phyloP scores from a whole-genome alignment of 2,888 invertebrate genomes.

The Syrista parreyssii region DNA sequence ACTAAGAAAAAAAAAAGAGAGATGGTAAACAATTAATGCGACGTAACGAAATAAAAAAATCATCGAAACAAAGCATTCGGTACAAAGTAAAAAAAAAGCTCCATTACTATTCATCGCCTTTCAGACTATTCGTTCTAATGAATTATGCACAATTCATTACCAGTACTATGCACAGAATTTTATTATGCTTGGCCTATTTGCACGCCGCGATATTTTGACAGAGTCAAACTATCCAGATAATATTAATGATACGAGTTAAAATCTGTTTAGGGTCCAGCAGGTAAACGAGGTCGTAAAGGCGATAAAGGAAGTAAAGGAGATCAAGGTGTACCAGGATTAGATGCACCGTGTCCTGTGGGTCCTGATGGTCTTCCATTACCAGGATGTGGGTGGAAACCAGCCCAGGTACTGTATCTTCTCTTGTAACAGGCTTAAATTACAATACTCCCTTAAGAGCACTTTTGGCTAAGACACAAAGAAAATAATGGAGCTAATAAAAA shows the following conservation, averaged over 20 bases:
- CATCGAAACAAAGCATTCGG: neutral
- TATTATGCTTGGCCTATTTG: slow-evolving; percentile 56
- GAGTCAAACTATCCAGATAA: neutral
- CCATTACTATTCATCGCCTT: neutral
- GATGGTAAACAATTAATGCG: too few relatives aligned
- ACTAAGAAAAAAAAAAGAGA: neutral
- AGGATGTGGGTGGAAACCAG: slow-evolving; percentile 94
- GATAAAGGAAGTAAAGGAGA: slow-evolving; percentile 94
- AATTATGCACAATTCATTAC: slow-evolving; percentile 33
- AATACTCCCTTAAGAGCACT: neutral
- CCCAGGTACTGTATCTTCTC: slow-evolving; percentile 73
- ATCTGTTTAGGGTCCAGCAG: slow-evolving; percentile 80
- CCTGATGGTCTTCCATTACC: slow-evolving; percentile 95
- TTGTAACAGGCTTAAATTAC: neutral
- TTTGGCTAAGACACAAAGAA: neutral
- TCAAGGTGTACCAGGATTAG: slow-evolving; percentile 96
- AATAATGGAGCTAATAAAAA: neutral
- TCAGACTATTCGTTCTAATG: slow-evolving; percentile 1
- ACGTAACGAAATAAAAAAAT: neutral
- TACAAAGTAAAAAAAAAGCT: neutral
- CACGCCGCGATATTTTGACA: slow-evolving; percentile 42
- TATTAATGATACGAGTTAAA: neutral
- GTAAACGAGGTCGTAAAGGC: slow-evolving; percentile 92
- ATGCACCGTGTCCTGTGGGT: slow-evolving; percentile 98
- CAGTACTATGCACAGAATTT: slow-evolving; percentile 31